Evolutionary conservation across 2,113 vertebrate genomes (phyloP).

Genomic region (Nymphicus hollandicus): DNA sequence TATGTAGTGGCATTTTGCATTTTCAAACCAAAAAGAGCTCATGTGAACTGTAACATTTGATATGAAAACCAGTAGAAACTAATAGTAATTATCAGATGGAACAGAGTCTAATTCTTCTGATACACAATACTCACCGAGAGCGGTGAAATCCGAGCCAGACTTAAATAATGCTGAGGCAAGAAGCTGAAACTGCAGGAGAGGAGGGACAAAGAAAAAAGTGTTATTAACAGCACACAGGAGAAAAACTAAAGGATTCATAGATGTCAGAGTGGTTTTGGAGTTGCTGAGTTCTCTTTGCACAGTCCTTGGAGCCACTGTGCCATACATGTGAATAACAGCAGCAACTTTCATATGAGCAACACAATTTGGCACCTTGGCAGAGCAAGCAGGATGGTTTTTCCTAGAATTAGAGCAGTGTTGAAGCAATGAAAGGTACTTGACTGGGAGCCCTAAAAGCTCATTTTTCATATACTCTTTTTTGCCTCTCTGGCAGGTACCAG

Average conservation of each 20-base stretch:
- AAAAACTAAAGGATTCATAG: background rate
- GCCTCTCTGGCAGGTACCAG: background rate
- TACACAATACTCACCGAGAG: constrained; percentile 84
- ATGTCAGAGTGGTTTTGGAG: background rate
- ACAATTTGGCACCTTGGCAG: background rate
- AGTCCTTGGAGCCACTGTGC: background rate
- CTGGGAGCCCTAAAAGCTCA: background rate
- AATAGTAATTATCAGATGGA: background rate
- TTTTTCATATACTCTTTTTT: background rate
- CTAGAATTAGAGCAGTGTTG: background rate
- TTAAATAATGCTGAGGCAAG: constrained; percentile 96
- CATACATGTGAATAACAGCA: background rate
- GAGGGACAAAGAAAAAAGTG: background rate
- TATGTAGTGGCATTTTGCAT: background rate
- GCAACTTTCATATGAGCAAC: background rate
- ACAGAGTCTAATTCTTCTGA: background rate
- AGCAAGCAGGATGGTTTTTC: background rate
- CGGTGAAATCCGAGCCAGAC: constrained; percentile 94
- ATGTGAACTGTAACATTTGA: background rate
- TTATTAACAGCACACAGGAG: background rate
- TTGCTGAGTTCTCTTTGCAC: background rate
- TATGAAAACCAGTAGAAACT: background rate
- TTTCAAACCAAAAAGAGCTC: background rate
- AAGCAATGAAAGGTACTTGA: background rate
- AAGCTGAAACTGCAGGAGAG: constrained; percentile 88